These are phyloP conservation scores for Charanyca ferruginea DNA, from an alignment of 2,888 invertebrate genomes.

Conservation along the genomic window DNA sequence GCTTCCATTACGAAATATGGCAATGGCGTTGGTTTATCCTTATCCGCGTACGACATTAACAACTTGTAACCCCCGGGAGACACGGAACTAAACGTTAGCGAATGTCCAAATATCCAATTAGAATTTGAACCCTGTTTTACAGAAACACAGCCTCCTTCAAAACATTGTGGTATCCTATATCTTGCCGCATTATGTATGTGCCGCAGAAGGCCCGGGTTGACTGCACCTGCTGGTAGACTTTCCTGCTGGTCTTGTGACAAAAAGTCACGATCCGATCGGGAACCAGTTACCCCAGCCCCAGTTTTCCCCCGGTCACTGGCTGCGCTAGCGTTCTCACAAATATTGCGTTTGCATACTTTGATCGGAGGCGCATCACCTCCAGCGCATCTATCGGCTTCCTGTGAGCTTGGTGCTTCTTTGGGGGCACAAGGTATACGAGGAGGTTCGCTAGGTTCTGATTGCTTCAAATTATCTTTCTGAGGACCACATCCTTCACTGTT, in stretches of 20 bases:
- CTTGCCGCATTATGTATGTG: conserved; percentile 86
- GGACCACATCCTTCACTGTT: conserved; percentile 65
- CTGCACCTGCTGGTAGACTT: conserved; percentile 77
- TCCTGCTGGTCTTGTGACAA: conserved; percentile 67
- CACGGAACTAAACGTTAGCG: conserved; percentile 86
- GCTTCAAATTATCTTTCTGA: conserved; percentile 56
- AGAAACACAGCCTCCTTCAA: conserved; percentile 85
- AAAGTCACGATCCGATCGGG: conserved; percentile 73
- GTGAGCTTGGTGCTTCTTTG: neutral
- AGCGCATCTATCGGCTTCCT: conserved; percentile 42
- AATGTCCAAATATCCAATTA: conserved; percentile 86
- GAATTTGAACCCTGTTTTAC: conserved; percentile 79
- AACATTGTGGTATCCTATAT: conserved; percentile 86
- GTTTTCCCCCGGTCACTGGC: conserved; percentile 84
- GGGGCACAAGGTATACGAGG: conserved; percentile 14
- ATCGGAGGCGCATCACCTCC: conserved; percentile 70
- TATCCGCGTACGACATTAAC: conserved; percentile 82
- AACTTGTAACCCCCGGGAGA: conserved; percentile 88
- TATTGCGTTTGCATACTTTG: conserved; percentile 58
- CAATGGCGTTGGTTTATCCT: conserved; percentile 74
- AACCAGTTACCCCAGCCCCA: conserved; percentile 86
- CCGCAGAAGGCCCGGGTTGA: conserved; percentile 83
- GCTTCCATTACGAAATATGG: conserved; percentile 88
- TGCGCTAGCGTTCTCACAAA: conserved; percentile 66
- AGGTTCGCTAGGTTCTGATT: conserved; percentile 11